Base-by-base conservation (phyloP, 30 jellyfish, hydroid and myxozoan genomes). In the Cassiopea xamachana region DNA sequence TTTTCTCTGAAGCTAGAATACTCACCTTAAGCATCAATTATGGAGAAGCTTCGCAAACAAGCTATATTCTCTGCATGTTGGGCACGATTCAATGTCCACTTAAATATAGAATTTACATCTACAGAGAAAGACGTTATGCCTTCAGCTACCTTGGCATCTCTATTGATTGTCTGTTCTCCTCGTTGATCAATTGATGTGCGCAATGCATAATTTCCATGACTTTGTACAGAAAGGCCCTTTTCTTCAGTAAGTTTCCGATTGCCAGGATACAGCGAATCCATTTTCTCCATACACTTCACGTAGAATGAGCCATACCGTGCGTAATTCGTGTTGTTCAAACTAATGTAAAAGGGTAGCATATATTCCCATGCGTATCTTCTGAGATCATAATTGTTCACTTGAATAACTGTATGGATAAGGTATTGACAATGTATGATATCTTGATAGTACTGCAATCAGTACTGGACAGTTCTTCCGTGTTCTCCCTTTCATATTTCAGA, bases 121-220 rank as follows among this genome's bases (percentile, higher is more conserved):
- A 59, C 80, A 45, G 88, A 79, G 62, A 72, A 85, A 47, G 45
- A 17, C 69, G 46, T 71, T 55, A 71, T 85, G 48, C 88, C 88
- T 10, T 90, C 93, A 5, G 90, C 60, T 60, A 80, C 75, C 75
- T 85, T 85, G 47, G 93, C 93, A 27, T 85, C 93, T 46, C 93
- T 47, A 55, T 85, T 85, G 17, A 72, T 49, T 49, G 93, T 71
- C 75, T 85, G 93, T 75, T 85, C 93, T 15, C 90, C 93, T 14
- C 90, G 70, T 60, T 85, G 93, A 47, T 85, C 93, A 43, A 85
- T 45, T 85, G 93, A 91, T 13, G 90, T 74, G 27, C 93, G 69
- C n/a, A 49, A 47, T 15, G 87, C 72, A 50, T 55, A 55, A 55
- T 55, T 55, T 55, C 64, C 64, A 3, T 55, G 64, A 55, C 64